phyloP scores from a whole-genome alignment of 2,113 vertebrate genomes.

The Pyrgilauda ruficollis region DNA sequence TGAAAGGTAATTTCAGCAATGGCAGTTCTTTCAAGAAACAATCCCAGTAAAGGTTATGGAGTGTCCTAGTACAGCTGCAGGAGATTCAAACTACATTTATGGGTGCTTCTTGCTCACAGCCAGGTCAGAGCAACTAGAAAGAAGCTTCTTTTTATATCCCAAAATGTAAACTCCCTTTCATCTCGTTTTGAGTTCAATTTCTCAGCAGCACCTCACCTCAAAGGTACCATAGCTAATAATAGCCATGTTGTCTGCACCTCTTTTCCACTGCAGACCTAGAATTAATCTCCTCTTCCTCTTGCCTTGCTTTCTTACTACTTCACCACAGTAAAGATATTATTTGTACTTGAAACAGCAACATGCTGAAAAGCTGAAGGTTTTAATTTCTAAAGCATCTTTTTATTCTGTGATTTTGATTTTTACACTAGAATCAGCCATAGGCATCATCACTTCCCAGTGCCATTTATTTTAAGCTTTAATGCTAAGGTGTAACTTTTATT shows the following conservation, averaged over 20 bases:
- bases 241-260: not conserved
- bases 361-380: not conserved
- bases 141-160: not conserved
- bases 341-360: not conserved
- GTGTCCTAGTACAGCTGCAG: not conserved
- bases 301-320: not conserved
- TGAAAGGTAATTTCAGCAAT: not conserved
- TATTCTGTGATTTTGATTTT: not conserved
- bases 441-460: not conserved
- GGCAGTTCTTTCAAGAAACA: not conserved
- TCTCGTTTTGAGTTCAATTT: not conserved
- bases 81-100: not conserved
- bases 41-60: not conserved
- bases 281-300: not conserved
- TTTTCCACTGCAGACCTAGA: not conserved
- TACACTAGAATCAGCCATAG: not conserved
- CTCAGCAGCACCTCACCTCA: not conserved
- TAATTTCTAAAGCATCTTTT: not conserved
- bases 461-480: not conserved
- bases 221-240: not conserved
- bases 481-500: not conserved
- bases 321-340: not conserved
- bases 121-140: not conserved
- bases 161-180: not conserved
- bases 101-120: not conserved